Conservation (phyloP, 1,140 invertebrate genomes). For the Sesamia nonagrioides region DNA sequence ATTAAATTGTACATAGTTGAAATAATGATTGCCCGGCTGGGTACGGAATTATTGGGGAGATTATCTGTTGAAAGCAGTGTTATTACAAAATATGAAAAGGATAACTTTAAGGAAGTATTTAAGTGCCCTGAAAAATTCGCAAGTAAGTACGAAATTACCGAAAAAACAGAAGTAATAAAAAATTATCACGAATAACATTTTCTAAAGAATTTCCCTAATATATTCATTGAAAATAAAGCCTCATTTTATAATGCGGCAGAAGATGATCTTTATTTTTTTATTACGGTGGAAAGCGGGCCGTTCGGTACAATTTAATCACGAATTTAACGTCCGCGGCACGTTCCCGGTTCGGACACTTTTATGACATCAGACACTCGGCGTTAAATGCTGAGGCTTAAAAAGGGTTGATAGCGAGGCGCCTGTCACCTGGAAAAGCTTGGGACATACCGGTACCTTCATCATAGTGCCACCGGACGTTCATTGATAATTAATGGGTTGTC, state of each 20-base stretch:
- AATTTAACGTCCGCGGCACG: constrained; percentile 77
- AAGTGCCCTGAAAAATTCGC: neutral
- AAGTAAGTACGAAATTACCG: constrained; percentile 4
- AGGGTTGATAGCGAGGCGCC: constrained; percentile 83
- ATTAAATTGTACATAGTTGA: constrained; percentile 6
- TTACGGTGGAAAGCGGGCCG: constrained; percentile 65
- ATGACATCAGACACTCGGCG: constrained; percentile 84
- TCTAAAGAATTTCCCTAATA: constrained; percentile 50
- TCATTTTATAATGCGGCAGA: constrained; percentile 49
- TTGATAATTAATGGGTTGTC: constrained; percentile 87
- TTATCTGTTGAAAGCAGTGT: neutral
- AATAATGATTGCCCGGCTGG: neutral
- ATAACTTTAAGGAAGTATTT: neutral
- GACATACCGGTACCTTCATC: constrained; percentile 83
- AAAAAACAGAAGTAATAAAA: constrained; percentile 43
- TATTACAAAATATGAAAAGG: neutral
- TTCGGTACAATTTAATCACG: constrained; percentile 81
- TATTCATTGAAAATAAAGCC: constrained; percentile 53
- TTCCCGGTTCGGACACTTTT: constrained; percentile 85
- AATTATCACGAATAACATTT: constrained; percentile 44
- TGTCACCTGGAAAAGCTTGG: constrained; percentile 85
- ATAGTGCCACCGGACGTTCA: constrained; percentile 82
- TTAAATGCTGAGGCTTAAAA: constrained; percentile 86
- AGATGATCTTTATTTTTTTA: constrained; percentile 71
- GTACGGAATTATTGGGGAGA: neutral